Evolutionary conservation across 2,888 invertebrate species (phyloP).

Genomic region (Glyphotaelius pellucidus): DNA sequence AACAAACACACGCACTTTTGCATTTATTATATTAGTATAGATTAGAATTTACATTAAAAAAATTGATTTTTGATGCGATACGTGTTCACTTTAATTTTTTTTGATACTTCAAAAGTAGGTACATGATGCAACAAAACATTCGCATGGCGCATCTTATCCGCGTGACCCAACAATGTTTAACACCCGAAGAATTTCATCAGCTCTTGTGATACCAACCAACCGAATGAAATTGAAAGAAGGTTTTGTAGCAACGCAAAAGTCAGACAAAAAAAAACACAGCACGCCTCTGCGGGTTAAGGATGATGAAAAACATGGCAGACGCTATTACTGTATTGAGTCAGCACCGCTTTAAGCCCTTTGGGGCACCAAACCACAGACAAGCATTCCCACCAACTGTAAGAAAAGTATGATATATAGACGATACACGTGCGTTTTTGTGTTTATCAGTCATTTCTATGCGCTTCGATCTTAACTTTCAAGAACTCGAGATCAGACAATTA

Average conservation of each 20-base stretch:
- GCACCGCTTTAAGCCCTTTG: neutral
- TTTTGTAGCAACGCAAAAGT: no score
- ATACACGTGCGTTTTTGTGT: neutral
- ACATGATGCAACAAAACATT: no score
- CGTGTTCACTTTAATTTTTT: no score
- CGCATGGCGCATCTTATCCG: no score
- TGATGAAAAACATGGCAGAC: constrained; percentile 16
- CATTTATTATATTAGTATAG: no score
- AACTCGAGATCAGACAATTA: no score
- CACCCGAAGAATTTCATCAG: no score
- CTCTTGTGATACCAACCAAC: neutral
- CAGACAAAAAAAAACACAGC: neutral
- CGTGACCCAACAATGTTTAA: no score
- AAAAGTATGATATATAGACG: neutral
- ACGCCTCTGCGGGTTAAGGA: neutral
- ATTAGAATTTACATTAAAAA: no score
- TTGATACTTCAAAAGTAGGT: no score
- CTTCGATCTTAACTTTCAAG: neutral
- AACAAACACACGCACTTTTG: no score
- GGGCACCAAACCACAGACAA: neutral
- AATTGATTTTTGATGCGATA: no score
- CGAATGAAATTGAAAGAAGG: neutral
- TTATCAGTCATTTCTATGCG: neutral
- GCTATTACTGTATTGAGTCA: constrained; percentile 5
- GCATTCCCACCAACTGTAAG: neutral